Percentiles rank a stretch among this genome's conserved stretches.
These are phyloP conservation scores for Lacanobia oleracea DNA, from an alignment of 2,888 invertebrate species.

Conservation along the genomic window DNA sequence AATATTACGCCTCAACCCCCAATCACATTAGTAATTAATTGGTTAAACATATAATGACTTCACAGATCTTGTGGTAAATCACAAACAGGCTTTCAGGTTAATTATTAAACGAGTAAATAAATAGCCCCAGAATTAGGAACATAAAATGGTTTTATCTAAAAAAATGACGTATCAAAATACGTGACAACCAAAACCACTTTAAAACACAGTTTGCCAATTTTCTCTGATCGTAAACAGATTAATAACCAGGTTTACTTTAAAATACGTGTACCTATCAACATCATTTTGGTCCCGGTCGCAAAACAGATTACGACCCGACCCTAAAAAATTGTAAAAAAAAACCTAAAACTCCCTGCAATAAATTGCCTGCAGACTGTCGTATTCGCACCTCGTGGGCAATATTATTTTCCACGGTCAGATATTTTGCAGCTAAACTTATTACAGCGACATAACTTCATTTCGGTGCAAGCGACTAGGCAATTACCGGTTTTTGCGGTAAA, in stretches of 20 bases:
- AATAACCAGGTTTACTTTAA: neutral
- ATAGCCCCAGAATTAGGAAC: neutral
- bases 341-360: constrained; percentile 12
- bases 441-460: constrained; percentile 45
- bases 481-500: constrained; percentile 21
- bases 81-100: neutral
- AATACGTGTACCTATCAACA: too few species aligned
- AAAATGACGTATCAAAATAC: too few species aligned
- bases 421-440: constrained; percentile 48
- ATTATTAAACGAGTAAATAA: neutral
- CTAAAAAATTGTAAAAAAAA: too few species aligned
- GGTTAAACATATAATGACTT: neutral
- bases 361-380: constrained; percentile 5
- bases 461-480: constrained; percentile 33
- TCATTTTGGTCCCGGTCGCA: neutral
- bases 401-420: constrained; percentile 33
- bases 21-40: constrained; percentile 31
- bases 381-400: constrained; percentile 14
- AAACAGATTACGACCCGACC: neutral
- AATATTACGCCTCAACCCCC: constrained; percentile 21
- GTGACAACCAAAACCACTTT: too few species aligned
- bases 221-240: too few species aligned
- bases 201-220: too few species aligned
- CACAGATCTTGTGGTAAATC: constrained; percentile 8
- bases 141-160: too few species aligned